Evolutionary conservation across 2,113 vertebrate species (phyloP), one percentile per base, ranked within the genome.

Genomic region (Tupaia tana): DNA sequence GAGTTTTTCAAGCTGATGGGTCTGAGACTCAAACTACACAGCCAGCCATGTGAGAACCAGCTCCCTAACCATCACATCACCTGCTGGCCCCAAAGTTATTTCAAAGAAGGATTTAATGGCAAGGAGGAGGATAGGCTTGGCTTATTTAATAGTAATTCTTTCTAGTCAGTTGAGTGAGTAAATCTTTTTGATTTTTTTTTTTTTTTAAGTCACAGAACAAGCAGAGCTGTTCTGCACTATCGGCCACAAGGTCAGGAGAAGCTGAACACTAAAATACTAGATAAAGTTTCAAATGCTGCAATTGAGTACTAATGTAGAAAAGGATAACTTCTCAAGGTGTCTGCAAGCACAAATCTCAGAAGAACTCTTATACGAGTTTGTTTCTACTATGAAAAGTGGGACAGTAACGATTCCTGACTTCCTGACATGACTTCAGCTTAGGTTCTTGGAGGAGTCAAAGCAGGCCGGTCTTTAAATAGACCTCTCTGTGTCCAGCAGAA

Each of bases 141-240:
- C 52, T 81, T 63, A 71, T 84, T 79, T 75, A 84, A 61, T 54
- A 64, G 27, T 54, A 95, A 91, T 89, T 87, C 25, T 61, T 56
- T 43, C n/a, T 88, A 34, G 19, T 67, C 52, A 63, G 8, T 6
- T 89, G 20, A 34, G n/a, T 89, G 27, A 95, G 19, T 70, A 77
- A 71, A 70, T 90, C 16, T 34, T 95, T 61, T 81, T 15, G 71
- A 71, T 64, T 90, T 13, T 34, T 95, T 61, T 81, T 15, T 61
- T 82, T 71, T 78, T 58, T 69, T 75, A 85, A 89, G 43, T 18
- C 4, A 25, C 6, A 90, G 63, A 77, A 77, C 7, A 84, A 69
- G 20, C 19, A 61, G 69, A 61, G 13, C 34, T 63, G 16, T 66
- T 90, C 69, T 83, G 58, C 34, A 75, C 18, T 64, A 64, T 19